Evolutionary conservation across 2,113 vertebrate genomes (phyloP), one percentile per base, ranked within the genome.

Genomic region (Pelecanus crispus): DNA sequence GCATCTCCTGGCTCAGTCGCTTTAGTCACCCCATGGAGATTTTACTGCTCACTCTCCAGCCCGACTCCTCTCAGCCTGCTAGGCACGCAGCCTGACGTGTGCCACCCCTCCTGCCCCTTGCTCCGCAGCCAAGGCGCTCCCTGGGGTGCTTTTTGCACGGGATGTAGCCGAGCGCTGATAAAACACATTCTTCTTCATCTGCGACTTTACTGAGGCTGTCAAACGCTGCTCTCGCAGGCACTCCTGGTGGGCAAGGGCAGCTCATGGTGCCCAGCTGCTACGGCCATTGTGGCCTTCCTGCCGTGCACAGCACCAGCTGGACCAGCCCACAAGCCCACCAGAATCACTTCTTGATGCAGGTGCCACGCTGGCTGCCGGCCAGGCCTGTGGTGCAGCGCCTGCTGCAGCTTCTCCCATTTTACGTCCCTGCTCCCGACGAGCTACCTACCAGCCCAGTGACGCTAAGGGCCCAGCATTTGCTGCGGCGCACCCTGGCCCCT

Each of bases 41-140:
- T 29, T 38, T 17, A 17, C 53, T 50, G 36, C 32, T 34, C 36
- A 34, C 22, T 15, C 42, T 61, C 32, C 84, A 92, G 47, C 13
- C 45, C 5, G 10, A 32, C 55, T 25, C 53, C 42, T 25, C 34
- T 59, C 16, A 42, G 29, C 65, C 73, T 45, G 8, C 8, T 2
- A 20, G 22, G 29, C 36, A 31, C 0, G 2, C n/a, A 40, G 40
- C 56, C 42, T 18, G 50, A 24, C 1, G 2, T 11, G 9, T 3
- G 7, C 44, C 11, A 34, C 22, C 32, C 11, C 32, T n/a, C 21
- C 31, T 58, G 31, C n/a, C 40, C n/a, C 21, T 13, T 21, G 16
- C 40, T 53, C 26, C 59, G 16, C 13, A 24, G 62, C 29, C 68
- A 29, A 4, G 0, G 1, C 38, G 90, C 42, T 78, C 45, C 40